A percentile compares a stretch with the other conserved stretches of the same genome.
phyloP scores from a whole-genome alignment of 1,140 invertebrate genomes.

The Odontomachus brunneus region DNA sequence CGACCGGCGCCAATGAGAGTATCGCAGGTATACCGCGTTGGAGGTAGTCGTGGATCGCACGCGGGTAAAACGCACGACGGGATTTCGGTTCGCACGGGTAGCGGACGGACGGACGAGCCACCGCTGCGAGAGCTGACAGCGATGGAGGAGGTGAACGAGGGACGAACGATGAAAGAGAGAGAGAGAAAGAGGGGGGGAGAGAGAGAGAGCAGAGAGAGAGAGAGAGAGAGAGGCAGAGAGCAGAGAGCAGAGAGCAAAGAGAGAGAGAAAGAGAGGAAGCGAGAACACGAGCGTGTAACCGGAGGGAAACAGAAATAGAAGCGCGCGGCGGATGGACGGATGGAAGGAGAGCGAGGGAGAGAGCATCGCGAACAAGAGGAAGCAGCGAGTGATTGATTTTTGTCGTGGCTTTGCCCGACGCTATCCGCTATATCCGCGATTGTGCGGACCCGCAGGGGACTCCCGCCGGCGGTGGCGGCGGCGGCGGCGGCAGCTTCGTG shows the following conservation, averaged over 20 bases:
- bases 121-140: neutral
- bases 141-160: slow-evolving; percentile 11
- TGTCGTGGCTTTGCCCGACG: slow-evolving; percentile 85
- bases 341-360: slow-evolving; percentile 60
- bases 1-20: slow-evolving; percentile 41
- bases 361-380: slow-evolving; percentile 73
- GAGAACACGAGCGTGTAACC: slow-evolving; percentile 62
- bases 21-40: neutral
- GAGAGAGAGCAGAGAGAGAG: too few relatives aligned
- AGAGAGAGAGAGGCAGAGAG: slow-evolving; percentile 17
- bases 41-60: slow-evolving; percentile 1
- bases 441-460: slow-evolving; percentile 78
- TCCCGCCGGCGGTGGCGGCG: slow-evolving; percentile 60
- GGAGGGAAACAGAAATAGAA: slow-evolving; percentile 55
- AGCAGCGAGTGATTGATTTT: slow-evolving; percentile 85
- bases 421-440: slow-evolving; percentile 84
- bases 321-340: slow-evolving; percentile 53
- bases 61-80: slow-evolving; percentile 34
- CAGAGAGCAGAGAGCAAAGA: too few relatives aligned
- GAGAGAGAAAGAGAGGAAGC: slow-evolving; percentile 19
- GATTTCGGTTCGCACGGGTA: slow-evolving; percentile 25
- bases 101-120: neutral
- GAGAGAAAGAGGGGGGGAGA: too few relatives aligned
- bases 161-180: slow-evolving; percentile 8
- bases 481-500: slow-evolving; percentile 69